These are phyloP conservation scores for Myodes glareolus DNA, from an alignment of 2,113 vertebrate genomes.

Conservation along the genomic window DNA sequence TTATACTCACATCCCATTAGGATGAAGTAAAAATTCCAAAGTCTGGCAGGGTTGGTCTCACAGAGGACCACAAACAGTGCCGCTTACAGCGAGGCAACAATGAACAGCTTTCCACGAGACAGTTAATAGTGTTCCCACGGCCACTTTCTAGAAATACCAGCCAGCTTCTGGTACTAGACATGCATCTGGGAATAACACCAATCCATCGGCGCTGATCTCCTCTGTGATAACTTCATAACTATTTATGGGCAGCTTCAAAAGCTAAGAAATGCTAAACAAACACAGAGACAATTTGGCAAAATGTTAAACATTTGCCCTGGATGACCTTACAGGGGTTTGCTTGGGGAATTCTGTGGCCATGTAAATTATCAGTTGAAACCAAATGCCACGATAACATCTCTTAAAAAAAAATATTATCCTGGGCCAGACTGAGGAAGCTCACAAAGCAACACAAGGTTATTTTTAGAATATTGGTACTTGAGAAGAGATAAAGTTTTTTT, in stretches of 20 bases:
- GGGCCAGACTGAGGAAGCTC: constrained; percentile 57
- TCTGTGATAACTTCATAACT: constrained; percentile 66
- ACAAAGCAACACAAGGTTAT: constrained; percentile 56
- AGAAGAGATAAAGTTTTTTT: not conserved
- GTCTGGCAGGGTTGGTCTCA: not conserved
- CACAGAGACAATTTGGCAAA: constrained; percentile 52
- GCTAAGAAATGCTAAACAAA: constrained; percentile 72
- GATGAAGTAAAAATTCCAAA: constrained; percentile 28
- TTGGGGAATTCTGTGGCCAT: constrained; percentile 44
- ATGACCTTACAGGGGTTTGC: constrained; percentile 16
- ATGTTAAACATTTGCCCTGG: constrained; percentile 66
- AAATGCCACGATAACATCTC: constrained; percentile 64
- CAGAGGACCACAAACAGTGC: not conserved
- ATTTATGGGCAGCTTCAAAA: constrained; percentile 75
- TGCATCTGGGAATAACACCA: constrained; percentile 43
- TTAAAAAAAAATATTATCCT: constrained; percentile 33
- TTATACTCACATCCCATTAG: not conserved
- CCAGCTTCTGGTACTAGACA: not conserved
- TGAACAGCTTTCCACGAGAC: not conserved
- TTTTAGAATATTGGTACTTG: constrained; percentile 60
- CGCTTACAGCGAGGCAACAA: not conserved
- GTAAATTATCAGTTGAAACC: constrained; percentile 68
- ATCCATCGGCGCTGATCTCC: constrained; percentile 53
- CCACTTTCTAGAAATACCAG: not conserved
- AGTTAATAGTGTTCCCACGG: accelerated